phyloP scores from a whole-genome alignment of 2,113 vertebrate species.

The Nycticryphes semicollaris region DNA sequence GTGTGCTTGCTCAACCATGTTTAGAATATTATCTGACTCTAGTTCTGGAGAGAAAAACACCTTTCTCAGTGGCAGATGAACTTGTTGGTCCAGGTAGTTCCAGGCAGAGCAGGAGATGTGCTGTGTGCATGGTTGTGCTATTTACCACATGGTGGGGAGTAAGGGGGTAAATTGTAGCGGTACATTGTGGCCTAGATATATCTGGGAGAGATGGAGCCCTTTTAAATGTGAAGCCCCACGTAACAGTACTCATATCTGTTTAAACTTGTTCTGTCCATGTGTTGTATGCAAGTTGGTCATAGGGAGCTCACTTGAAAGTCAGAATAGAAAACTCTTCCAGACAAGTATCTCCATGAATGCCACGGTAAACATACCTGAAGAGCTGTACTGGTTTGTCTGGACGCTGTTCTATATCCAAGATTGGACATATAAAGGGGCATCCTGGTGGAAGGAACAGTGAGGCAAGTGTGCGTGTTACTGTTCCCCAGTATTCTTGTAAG shows the following conservation, averaged over 20 bases:
- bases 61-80: neutral
- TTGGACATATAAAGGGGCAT: neutral
- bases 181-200: neutral
- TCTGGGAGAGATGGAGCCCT: neutral
- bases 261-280: neutral
- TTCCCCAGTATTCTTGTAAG: neutral
- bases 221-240: neutral
- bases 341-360: neutral
- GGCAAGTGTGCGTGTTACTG: neutral
- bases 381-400: neutral
- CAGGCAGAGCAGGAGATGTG: neutral
- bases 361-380: neutral
- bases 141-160: rapidly evolving
- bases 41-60: neutral
- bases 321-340: neutral
- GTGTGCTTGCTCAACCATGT: neutral
- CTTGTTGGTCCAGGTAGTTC: neutral
- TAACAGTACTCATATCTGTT: neutral
- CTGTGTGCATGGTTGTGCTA: neutral
- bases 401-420: neutral
- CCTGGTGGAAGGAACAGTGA: neutral
- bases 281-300: neutral
- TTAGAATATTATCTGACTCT: neutral
- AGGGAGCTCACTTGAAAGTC: neutral
- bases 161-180: neutral